Evolutionary conservation across 1,140 invertebrate species (phyloP).

Genomic region (Olivierus martensii): DNA sequence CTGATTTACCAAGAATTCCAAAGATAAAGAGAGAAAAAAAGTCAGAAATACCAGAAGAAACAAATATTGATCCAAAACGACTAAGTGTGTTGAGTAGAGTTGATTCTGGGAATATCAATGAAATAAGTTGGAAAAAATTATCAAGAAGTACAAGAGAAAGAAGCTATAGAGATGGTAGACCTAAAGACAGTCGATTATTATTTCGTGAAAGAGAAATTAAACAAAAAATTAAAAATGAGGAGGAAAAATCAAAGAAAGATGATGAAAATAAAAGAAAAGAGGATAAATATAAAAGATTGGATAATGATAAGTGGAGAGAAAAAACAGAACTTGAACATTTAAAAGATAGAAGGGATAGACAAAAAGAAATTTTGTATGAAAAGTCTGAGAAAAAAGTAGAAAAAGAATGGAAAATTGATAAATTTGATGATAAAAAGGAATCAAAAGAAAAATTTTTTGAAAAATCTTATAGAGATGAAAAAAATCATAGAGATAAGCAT

Average conservation of each 20-base stretch:
- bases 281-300: conserved; percentile 7
- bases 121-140: conserved; percentile 53
- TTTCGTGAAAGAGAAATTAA: conserved; percentile 23
- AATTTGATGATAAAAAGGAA: conserved; percentile 5
- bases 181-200: conserved; percentile 24
- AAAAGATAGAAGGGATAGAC: conserved; percentile 4
- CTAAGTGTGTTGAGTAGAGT: conserved; percentile 16
- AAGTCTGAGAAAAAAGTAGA: neutral
- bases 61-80: conserved; percentile 11
- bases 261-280: conserved; percentile 25
- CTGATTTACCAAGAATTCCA: conserved; percentile 21
- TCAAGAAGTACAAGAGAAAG: conserved; percentile 62
- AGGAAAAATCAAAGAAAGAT: conserved; percentile 36
- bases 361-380: neutral
- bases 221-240: conserved; percentile 23
- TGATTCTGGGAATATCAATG: conserved; percentile 7
- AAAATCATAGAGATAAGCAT: conserved; percentile 25
- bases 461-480: conserved; percentile 3
- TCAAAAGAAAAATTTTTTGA: conserved; percentile 4
- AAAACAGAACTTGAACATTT: conserved; percentile 1
- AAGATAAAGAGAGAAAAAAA: conserved; percentile 19
- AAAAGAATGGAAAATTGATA: conserved; percentile 8
- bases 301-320: conserved; percentile 6
- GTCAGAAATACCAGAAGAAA: conserved; percentile 3
- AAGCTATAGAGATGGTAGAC: conserved; percentile 57